Evolutionary conservation across 2,888 invertebrate genomes (phyloP).

Genomic region (Magallana nippona): DNA sequence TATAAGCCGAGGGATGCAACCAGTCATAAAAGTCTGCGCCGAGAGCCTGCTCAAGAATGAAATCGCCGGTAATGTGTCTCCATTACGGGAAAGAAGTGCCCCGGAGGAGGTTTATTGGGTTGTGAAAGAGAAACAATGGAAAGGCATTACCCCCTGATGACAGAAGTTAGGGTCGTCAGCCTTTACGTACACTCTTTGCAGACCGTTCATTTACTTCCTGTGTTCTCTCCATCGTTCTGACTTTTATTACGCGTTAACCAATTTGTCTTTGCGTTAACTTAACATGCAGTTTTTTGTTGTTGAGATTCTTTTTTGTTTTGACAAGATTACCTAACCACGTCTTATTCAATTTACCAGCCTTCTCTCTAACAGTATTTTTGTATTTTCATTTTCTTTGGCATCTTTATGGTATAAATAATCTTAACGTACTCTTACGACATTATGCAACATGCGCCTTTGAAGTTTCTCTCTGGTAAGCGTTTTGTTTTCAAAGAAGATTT

Average conservation of each 20-base stretch:
- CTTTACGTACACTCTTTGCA: neutral
- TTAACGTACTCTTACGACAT: too few species aligned
- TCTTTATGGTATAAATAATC: neutral
- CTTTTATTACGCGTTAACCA: conserved; percentile 10
- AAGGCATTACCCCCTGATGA: neutral
- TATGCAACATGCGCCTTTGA: too few species aligned
- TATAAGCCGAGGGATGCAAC: neutral
- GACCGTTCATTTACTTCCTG: too few species aligned
- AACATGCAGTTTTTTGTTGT: neutral
- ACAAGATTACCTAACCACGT: conserved; percentile 1
- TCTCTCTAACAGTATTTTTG: neutral
- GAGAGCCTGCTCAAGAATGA: conserved; percentile 8
- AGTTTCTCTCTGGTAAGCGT: too few species aligned
- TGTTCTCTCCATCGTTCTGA: neutral
- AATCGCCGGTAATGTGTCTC: conserved; percentile 9
- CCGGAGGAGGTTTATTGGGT: conserved; percentile 9
- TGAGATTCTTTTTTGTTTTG: neutral
- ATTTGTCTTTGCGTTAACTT: neutral
- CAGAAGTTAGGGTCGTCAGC: neutral
- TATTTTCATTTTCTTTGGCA: neutral
- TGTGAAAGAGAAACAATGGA: conserved; percentile 26
- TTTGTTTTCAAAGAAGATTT: too few species aligned
- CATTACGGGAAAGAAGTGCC: neutral
- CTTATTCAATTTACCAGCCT: neutral
- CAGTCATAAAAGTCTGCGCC: neutral